Percentiles rank a stretch among this genome's conserved stretches.
Conservation (phyloP, 92 coral and sea anemone genomes). For the Parazoanthus atlanticus region DNA sequence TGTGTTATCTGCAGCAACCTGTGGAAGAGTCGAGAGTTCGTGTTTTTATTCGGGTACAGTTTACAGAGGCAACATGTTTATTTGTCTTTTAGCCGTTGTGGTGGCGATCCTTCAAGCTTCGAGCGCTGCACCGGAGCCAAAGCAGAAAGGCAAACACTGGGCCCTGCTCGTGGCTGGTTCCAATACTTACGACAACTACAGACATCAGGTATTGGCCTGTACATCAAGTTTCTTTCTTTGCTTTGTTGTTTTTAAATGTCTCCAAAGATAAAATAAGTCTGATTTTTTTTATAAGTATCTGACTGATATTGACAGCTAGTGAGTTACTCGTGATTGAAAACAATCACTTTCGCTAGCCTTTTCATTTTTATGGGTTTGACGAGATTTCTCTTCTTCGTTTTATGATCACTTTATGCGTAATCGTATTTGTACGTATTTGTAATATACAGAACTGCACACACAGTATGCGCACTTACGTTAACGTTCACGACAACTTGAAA, state of each 20-base stretch:
- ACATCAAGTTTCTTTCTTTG: neutral
- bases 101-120: slow-evolving; percentile 14
- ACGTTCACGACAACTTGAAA: no score
- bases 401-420: no score
- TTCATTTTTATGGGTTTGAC: no score
- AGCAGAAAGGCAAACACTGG: slow-evolving; percentile 81
- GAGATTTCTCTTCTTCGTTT: no score
- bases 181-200: slow-evolving; percentile 75
- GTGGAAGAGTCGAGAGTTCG: neutral
- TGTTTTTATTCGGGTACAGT: neutral
- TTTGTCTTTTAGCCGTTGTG: neutral
- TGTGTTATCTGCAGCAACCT: neutral
- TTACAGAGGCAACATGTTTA: neutral
- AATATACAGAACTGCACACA: no score
- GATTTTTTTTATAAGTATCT: no score
- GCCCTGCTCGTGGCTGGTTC: slow-evolving; percentile 91
- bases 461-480: no score
- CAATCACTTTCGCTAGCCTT: no score
- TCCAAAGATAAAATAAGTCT: neutral
- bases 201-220: slow-evolving; percentile 83
- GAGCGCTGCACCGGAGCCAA: neutral
- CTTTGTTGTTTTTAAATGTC: neutral
- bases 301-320: no score
- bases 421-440: no score
- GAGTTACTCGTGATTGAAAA: no score